Base-by-base conservation (phyloP, 2,113 vertebrate species). In the Camelus bactrianus region DNA sequence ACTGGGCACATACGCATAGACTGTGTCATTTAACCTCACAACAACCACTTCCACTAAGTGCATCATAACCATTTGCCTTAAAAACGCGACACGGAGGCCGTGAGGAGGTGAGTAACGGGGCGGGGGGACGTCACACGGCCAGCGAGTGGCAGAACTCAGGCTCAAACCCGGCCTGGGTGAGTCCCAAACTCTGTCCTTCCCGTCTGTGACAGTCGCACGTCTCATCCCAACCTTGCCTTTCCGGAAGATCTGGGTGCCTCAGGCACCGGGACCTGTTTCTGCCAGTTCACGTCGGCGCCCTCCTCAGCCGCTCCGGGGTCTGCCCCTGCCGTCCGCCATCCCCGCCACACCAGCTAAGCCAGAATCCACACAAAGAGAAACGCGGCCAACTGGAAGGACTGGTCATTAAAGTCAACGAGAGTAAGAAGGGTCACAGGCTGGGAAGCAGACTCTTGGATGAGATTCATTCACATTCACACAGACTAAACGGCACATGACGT, bases 401-500 rank as follows among this genome's bases (percentile, higher is more conserved):
- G 93, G 95, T 79, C 94, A 54, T 76, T 65, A 48, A 73, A 0
- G 6, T 96, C 95, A 93, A 67, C 73, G 84, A 92, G 89, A 85
- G 89, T 94, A 97, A 79, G 28, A 73, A 83, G 58, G 73, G 97
- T 98, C 98, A 97, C 96, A 93, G 95, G 42, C 95, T 96, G 93
- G 95, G 97, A 98, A 97, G 67, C 0, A 11, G 69, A 77, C 95
- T 84, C 83, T 95, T 97, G 26, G 80, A 80, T 94, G 89, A 98
- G 98, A 76, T 97, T 97, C 54, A 95, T 67, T 94, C 82, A 69
- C 35, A 14, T 90, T 15, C 92, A 91, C 81, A 91, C 6, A 89
- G 95, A 97, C 73, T 96, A 98, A 97, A 97, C 94, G 94, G 95
- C 75, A 26, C 89, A 92, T 91, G 93, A 97, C 82, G 97, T 97